Conservation (phyloP, 2,113 vertebrate genomes). For the Seriola aureovittata region DNA sequence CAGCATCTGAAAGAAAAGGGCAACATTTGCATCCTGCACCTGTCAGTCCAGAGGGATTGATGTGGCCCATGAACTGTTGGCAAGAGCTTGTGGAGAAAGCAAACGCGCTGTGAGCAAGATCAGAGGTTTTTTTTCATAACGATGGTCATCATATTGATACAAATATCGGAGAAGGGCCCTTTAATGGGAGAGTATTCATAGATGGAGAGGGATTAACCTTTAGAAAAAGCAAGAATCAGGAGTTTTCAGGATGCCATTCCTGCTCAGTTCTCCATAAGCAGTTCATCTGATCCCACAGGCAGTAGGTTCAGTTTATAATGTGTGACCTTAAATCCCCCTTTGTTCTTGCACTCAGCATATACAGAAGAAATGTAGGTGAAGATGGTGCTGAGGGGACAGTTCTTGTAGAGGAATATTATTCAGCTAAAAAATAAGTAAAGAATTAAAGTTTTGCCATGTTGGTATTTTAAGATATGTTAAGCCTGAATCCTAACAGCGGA, state of each 20-base stretch:
- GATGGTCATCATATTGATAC: neutral
- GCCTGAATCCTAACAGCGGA: neutral
- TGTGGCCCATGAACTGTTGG: neutral
- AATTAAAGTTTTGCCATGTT: neutral
- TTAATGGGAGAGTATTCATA: neutral
- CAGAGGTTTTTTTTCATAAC: neutral
- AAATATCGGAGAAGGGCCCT: neutral
- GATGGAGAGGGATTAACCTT: constrained; percentile 19
- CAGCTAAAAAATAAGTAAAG: neutral
- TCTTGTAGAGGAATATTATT: neutral
- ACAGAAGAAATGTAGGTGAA: neutral
- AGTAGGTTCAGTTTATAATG: neutral
- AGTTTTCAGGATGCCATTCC: neutral
- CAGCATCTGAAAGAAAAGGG: constrained; percentile 57
- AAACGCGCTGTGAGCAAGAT: neutral
- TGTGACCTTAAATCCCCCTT: neutral
- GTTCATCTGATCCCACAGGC: neutral
- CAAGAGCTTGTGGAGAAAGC: neutral
- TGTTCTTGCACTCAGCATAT: neutral
- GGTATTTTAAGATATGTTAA: neutral
- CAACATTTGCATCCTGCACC: constrained; percentile 66
- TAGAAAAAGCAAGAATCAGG: constrained; percentile 37
- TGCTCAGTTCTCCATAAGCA: neutral
- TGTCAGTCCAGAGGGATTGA: constrained; percentile 37
- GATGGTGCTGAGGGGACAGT: neutral